phyloP scores from a whole-genome alignment of 1,140 invertebrate genomes.

The Calephelis nemesis region DNA sequence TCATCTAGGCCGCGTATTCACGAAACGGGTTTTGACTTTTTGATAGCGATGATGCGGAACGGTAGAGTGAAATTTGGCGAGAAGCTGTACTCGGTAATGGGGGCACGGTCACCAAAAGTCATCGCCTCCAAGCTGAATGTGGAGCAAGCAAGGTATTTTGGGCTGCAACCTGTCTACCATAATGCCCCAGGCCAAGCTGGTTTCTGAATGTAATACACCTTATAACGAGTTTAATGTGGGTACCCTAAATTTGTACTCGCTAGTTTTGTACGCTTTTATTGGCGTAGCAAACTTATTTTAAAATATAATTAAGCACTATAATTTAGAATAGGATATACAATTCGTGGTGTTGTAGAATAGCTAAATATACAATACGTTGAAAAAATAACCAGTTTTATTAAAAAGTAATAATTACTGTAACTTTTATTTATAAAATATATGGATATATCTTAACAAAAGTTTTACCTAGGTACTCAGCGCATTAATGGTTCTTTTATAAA shows the following conservation, averaged over 20 bases:
- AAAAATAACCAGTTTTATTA: no score
- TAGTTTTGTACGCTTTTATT: neutral
- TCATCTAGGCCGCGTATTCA: slow-evolving; percentile 61
- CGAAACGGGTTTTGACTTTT: slow-evolving; percentile 66
- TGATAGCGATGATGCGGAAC: slow-evolving; percentile 69
- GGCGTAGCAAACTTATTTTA: neutral
- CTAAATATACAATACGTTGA: no score
- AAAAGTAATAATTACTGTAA: no score
- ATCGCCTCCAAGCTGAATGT: slow-evolving; percentile 71
- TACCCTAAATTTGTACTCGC: neutral
- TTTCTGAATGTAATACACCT: slow-evolving; percentile 32
- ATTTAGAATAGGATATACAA: no score
- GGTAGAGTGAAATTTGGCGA: slow-evolving; percentile 74
- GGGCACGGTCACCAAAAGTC: slow-evolving; percentile 73
- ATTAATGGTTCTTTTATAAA: no score
- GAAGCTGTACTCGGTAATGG: slow-evolving; percentile 64
- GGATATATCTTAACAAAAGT: no score
- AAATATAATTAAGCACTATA: neutral
- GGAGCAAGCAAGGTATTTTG: slow-evolving; percentile 63
- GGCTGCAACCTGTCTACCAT: slow-evolving; percentile 52
- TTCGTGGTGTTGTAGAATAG: no score
- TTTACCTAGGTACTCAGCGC: no score
- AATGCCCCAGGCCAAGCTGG: slow-evolving; percentile 48
- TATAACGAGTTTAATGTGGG: slow-evolving; percentile 15
- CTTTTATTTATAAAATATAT: no score